Base-by-base conservation (phyloP, 2,113 vertebrate genomes). In the Aptenodytes forsteri region DNA sequence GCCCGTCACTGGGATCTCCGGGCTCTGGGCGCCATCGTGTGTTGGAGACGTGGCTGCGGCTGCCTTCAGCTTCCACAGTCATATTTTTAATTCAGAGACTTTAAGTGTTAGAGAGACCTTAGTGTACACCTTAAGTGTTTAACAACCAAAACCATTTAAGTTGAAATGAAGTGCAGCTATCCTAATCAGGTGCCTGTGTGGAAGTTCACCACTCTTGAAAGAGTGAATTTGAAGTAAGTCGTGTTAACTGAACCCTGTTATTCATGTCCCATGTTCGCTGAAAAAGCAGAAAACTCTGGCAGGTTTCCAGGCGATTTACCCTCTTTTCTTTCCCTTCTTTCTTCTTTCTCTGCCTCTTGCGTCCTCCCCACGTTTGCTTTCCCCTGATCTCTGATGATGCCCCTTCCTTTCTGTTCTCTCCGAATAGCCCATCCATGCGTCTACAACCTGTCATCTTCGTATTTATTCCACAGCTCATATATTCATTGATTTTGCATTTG, bases 21-120 rank as follows among this genome's bases (percentile, higher is more conserved):
- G 90, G 83, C 86, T 94, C 50, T 26, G 17, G 77, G 96, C 95
- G 94, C 98, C 98, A 96, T 58, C 98, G 92, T 97, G 98, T 98
- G 98, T 97, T 75, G 44, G 40, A 70, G 55, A 38, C 20, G 5
- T 5, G 38, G 83, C 64, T 77, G 55, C 4, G 3, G 23, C 69
- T 29, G 29, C 50, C 55, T 38, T 44, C 83, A 27, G 29, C 89
- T 56, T 14, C 65, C 58, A 12, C 3, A 6, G 34, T 22, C 12
- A 0, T 4, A 7, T 54, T 54, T 44, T 65, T 49, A 22, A 62
- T 50, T 56, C 32, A 11, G 36, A 47, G 61, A 66, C 18, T 77
- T 91, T 6, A 20, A 16, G 2, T 30, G 64, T 70, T 36, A 61
- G 20, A 55, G 55, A 55, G 9, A 79, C 40, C 62, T 69, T 42